Evolutionary conservation across 2,888 invertebrate species (phyloP).

Genomic region (Pecten maximus): DNA sequence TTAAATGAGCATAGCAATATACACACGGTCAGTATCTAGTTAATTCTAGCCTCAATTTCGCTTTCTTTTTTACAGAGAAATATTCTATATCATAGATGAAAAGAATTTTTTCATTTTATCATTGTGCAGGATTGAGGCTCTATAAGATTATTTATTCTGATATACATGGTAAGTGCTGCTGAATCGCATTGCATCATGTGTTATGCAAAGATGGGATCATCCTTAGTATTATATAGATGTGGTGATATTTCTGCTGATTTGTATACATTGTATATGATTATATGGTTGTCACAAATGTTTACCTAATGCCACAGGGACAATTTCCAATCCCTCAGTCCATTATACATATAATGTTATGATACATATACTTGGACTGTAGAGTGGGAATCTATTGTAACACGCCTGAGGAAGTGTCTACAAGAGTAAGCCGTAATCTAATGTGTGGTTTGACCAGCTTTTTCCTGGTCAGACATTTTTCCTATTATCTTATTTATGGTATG

Average conservation of each 20-base stretch:
- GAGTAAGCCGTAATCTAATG: too few species aligned
- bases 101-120: neutral
- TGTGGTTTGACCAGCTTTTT: too few species aligned
- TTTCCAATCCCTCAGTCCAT: too few species aligned
- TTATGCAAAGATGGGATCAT: neutral
- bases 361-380: too few species aligned
- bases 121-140: neutral
- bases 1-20: neutral
- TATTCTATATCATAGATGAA: too few species aligned
- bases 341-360: too few species aligned
- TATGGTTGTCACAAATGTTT: too few species aligned
- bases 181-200: neutral
- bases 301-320: too few species aligned
- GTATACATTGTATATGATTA: neutral
- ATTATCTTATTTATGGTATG: too few species aligned
- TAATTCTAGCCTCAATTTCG: neutral
- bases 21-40: neutral
- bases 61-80: neutral
- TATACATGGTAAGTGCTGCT: neutral
- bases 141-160: neutral
- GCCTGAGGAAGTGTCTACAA: too few species aligned
- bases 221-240: neutral
- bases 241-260: neutral
- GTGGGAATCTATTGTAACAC: too few species aligned
- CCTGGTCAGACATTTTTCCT: too few species aligned